Conservation (phyloP, 2,888 invertebrate genomes). For the Nomada fabriciana region DNA sequence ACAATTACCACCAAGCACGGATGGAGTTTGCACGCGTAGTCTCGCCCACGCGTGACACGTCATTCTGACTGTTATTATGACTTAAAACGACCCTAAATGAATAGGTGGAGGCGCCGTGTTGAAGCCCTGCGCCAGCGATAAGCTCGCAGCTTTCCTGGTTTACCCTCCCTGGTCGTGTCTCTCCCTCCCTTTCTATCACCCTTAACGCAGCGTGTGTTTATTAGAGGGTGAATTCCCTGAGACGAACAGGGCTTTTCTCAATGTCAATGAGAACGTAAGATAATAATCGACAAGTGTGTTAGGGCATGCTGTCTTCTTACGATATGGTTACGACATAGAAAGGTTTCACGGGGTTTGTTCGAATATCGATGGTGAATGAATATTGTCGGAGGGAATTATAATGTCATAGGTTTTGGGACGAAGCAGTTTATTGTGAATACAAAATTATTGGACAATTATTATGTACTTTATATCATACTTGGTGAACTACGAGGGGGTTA, state of each 20-base stretch:
- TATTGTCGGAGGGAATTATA: too few relatives aligned
- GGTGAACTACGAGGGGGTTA: too few relatives aligned
- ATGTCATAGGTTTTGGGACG: too few relatives aligned
- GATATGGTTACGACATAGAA: neutral
- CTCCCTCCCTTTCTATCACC: neutral
- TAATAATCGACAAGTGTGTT: neutral
- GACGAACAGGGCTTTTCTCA: constrained; percentile 4
- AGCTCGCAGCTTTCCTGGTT: constrained; percentile 30
- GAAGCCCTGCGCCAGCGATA: constrained; percentile 20
- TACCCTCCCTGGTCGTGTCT: neutral
- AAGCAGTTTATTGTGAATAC: too few relatives aligned
- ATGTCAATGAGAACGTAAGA: constrained; percentile 13
- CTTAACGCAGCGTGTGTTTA: constrained; percentile 5
- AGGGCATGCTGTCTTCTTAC: neutral
- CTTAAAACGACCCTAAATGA: constrained; percentile 55
- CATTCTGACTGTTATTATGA: constrained; percentile 43
- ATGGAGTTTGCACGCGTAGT: neutral
- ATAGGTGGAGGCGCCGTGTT: constrained; percentile 23
- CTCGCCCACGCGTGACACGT: constrained; percentile 15
- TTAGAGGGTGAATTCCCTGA: constrained; percentile 10
- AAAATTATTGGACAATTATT: too few relatives aligned
- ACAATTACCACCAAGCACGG: constrained; percentile 31
- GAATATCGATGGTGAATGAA: too few relatives aligned
- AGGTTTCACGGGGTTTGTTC: too few relatives aligned
- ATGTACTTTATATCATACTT: too few relatives aligned